Evolutionary conservation across 2,797 vertebrate genomes (phyloP), one percentile per base, ranked within the genome.

Genomic region (Sebastes nivosus): DNA sequence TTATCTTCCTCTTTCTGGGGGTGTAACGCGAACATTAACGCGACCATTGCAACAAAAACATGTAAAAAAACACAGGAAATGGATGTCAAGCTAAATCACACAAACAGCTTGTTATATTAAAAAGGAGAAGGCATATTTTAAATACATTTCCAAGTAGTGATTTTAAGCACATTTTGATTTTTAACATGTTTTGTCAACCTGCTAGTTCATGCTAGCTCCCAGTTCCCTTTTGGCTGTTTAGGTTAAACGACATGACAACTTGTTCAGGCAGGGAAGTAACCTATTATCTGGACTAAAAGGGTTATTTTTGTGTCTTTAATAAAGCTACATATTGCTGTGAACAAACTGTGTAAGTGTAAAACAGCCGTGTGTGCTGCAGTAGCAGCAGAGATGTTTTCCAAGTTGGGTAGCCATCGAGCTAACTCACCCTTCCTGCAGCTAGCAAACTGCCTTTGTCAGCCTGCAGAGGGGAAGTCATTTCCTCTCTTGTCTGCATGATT

Each of bases 381-480:
- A 11, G 34, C 69, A 18, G 29, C 2, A 32, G 69, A 25, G 46
- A 36, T 72, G 79, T 85, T 85, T 70, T 64, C 65, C 74, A 91
- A 90, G 88, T 93, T 93, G 46, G 85, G 80, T 92, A 93, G 92
- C 92, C 63, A 4, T 12, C 52, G 68, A 82, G 93, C 94, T 94
- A 94, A 87, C 73, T 16, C 0, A 7, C 38, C 38, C 27, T 11
- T n/a, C 27, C 36, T 71, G 90, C 80, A 84, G 92, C 92, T 93
- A 93, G 91, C 94, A 34, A 73, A 57, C 80, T 87, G 90, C 77
- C 92, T 93, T 92, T 93, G 94, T 93, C 82, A 90, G 88, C 1
- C 81, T 72, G 74, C 70, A 80, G 82, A 83, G 70, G 80, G 79
- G 66, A 78, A 91, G 84, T 88, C 82, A 85, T 87, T 90, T 89